Conservation (phyloP, 64 coral and sea anemone genomes). For the Porites australiensis region DNA sequence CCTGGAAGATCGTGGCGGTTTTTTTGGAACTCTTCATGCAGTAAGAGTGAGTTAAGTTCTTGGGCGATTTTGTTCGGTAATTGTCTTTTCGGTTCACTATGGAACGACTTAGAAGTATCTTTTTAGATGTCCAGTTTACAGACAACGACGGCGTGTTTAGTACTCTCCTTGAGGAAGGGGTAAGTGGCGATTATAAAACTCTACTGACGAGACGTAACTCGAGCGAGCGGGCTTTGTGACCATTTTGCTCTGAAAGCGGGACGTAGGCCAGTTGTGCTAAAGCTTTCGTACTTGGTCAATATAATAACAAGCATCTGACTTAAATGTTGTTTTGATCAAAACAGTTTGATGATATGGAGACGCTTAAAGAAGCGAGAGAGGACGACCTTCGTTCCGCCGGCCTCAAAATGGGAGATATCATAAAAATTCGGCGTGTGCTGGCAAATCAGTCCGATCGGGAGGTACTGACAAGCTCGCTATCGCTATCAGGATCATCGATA, state of each 20-base stretch:
- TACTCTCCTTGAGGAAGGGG: not conserved
- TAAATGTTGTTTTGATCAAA: not conserved
- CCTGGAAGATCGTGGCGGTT: slow-evolving; percentile 2
- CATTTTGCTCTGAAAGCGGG: not conserved
- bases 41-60: no score
- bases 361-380: not conserved
- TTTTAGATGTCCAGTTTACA: not conserved
- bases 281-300: not conserved
- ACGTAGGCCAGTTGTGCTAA: not conserved
- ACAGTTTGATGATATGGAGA: slow-evolving; percentile 25
- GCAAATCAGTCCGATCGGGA: not conserved
- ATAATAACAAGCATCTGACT: not conserved
- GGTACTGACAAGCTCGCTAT: not conserved
- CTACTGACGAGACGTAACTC: not conserved
- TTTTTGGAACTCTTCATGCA: no score
- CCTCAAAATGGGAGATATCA: slow-evolving; percentile 36
- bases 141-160: not conserved
- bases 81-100: no score
- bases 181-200: not conserved
- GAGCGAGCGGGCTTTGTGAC: not conserved
- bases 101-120: not conserved
- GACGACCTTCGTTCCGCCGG: slow-evolving; percentile 1
- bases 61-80: no score
- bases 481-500: not conserved
- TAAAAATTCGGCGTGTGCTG: slow-evolving; percentile 11